Base-by-base conservation (phyloP, 1,140 invertebrate species). In the Dreissena rostriformis region DNA sequence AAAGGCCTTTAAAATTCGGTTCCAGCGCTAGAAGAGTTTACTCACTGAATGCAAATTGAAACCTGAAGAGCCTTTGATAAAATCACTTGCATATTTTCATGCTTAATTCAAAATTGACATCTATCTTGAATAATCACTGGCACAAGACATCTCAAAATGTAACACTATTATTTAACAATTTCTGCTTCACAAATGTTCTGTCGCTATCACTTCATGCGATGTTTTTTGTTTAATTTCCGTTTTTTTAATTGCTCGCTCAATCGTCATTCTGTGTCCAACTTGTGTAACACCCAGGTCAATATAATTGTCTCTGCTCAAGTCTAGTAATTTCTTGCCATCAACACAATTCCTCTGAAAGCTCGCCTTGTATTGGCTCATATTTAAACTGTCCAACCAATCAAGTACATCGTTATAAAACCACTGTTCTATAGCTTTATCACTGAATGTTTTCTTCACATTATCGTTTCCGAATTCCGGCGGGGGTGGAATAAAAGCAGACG, bases 211-310 rank as follows among this genome's bases (percentile, higher is more conserved):
- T 67, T 82, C 53, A 28, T 73, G 24, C 29, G 72, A 66, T 52
- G 19, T 66, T 4, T 28, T 77, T 65, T 84, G 73, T 53, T 55
- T 61, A 17, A 88, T 71, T 14, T 84, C 76, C 51, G 89, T 87
- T 87, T 93, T 92, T 76, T 93, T 93, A 53, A 93, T 92, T 14
- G 91, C 90, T 63, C 92, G 84, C 77, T 93, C 92, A 28, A 93
- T 81, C 74, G 88, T 91, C 91, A 93, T 92, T 75, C 93, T 87
- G 74, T 93, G 92, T 22, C 90, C 91, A 28, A 93, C 92, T 80
- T 92, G 91, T 26, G 89, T 90, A 2, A 93, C 91, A 29, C 93
- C 93, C 19, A 93, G 85, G 29, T 90, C 86, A 29, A 91, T 90
- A 78, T 93, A 92, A 52, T 92, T 91, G 86, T 90, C 91, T n/a